phyloP scores from a whole-genome alignment of 2,113 vertebrate species.

The Meriones unguiculatus region DNA sequence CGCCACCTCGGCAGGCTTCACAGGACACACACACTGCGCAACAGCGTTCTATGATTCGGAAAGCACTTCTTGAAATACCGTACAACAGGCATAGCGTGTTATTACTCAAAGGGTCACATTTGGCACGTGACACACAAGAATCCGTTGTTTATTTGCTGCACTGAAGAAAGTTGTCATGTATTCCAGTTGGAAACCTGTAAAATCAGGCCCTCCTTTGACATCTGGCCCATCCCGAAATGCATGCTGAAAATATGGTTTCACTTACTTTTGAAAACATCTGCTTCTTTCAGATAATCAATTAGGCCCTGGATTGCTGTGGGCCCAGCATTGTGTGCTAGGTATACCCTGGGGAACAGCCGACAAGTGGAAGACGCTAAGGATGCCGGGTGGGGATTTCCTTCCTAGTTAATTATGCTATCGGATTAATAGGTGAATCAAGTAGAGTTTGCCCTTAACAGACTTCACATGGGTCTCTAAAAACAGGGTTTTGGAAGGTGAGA shows the following conservation, averaged over 20 bases:
- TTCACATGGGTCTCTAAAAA: slow-evolving; percentile 34
- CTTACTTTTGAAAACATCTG: slow-evolving; percentile 73
- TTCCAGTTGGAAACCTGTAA: slow-evolving; percentile 46
- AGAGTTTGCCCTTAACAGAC: slow-evolving; percentile 25
- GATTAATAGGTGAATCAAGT: slow-evolving; percentile 58
- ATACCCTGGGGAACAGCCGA: neutral
- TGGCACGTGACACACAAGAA: slow-evolving; percentile 38
- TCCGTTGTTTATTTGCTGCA: neutral
- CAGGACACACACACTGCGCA: neutral
- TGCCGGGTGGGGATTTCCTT: slow-evolving; percentile 56
- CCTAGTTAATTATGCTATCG: slow-evolving; percentile 55
- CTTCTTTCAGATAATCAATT: slow-evolving; percentile 67
- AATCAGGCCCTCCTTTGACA: slow-evolving; percentile 42
- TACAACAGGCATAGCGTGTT: slow-evolving; percentile 32
- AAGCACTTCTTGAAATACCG: slow-evolving; percentile 38
- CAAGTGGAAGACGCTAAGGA: slow-evolving; percentile 24
- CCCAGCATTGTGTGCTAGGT: slow-evolving; percentile 27
- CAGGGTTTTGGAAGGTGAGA: slow-evolving; percentile 37
- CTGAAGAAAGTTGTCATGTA: slow-evolving; percentile 42
- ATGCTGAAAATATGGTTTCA: slow-evolving; percentile 64
- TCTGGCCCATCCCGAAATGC: slow-evolving; percentile 44
- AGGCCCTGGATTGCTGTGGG: slow-evolving; percentile 25
- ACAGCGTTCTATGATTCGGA: neutral
- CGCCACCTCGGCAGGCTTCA: neutral
- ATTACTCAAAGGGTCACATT: neutral